These are phyloP conservation scores for Coecobrya sp. DNA, from an alignment of 2,888 invertebrate species.

Conservation along the genomic window DNA sequence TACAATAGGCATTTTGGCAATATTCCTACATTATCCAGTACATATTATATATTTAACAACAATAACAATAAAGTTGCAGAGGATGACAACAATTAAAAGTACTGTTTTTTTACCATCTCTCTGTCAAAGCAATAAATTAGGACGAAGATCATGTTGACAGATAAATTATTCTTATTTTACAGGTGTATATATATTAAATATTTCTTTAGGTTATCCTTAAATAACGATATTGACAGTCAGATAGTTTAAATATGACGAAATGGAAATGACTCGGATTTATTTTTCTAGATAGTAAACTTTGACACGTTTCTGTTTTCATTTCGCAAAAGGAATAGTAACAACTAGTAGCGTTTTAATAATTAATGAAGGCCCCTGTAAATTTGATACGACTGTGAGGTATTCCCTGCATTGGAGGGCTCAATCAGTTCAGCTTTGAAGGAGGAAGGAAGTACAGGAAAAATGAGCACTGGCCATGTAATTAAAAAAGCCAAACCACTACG, in stretches of 20 bases:
- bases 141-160: background rate
- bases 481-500: background rate
- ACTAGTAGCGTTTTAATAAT: background rate
- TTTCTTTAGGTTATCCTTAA: background rate
- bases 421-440: constrained; percentile 11
- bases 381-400: background rate
- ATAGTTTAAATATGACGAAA: background rate
- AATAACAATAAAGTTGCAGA: background rate
- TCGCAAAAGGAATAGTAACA: background rate
- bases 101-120: background rate
- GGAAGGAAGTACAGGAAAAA: background rate
- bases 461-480: background rate
- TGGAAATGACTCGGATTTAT: background rate
- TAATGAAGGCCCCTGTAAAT: background rate
- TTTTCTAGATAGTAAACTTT: background rate
- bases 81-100: background rate
- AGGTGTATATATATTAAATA: background rate
- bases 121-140: background rate
- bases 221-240: background rate
- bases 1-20: background rate
- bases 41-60: background rate
- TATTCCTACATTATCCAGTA: background rate
- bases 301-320: background rate
- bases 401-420: background rate
- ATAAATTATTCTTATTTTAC: background rate